Evolutionary conservation across 1,140 invertebrate genomes (phyloP).

Genomic region (Chironomus tepperi): DNA sequence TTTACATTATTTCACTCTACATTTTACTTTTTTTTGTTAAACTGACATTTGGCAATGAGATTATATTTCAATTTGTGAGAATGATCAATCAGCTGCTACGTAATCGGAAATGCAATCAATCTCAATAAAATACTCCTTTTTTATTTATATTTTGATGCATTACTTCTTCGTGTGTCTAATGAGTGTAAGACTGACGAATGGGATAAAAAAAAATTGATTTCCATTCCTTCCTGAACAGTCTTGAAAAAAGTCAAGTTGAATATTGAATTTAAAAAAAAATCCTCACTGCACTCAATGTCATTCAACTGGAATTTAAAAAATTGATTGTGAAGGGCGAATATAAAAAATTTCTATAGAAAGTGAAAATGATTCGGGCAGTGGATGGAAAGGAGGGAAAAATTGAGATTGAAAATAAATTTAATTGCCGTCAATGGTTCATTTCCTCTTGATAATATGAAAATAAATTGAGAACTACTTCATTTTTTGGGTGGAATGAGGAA

Average conservation of each 20-base stretch:
- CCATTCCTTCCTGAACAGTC: neutral
- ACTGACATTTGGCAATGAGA: neutral
- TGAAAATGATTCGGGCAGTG: neutral
- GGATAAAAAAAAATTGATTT: neutral
- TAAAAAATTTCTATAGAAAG: neutral
- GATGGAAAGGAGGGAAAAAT: neutral
- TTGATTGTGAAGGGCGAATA: neutral
- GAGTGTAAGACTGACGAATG: no score
- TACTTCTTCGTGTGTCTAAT: neutral
- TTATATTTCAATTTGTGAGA: slow-evolving; percentile 14
- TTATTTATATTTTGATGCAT: neutral
- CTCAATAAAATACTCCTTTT: slow-evolving; percentile 1
- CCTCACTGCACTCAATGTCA: neutral
- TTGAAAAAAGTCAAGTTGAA: no score
- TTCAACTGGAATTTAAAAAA: neutral
- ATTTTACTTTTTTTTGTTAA: neutral
- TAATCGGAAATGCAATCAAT: slow-evolving; percentile 2
- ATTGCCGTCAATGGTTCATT: slow-evolving; percentile 1
- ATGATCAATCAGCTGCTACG: slow-evolving; percentile 11
- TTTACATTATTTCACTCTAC: slow-evolving; percentile 4
- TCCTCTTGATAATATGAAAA: neutral
- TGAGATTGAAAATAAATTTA: neutral
- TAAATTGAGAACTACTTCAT: no score
- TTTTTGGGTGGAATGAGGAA: no score
- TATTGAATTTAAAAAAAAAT: neutral